Evolutionary conservation across 1,140 invertebrate species (phyloP).

Genomic region (Cotesia typhae): DNA sequence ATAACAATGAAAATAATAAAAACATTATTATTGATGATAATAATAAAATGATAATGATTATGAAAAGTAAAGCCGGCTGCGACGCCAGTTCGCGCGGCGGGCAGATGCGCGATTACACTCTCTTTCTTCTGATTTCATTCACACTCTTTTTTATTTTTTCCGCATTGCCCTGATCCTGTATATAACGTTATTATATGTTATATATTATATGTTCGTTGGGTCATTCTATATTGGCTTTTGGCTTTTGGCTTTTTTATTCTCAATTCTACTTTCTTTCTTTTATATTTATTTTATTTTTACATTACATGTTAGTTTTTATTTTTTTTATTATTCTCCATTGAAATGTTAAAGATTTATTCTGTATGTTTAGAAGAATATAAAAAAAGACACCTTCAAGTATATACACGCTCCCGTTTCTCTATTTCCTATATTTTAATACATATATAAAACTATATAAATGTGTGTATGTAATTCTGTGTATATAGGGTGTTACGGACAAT

Average conservation of each 20-base stretch:
- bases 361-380: neutral
- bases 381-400: conserved; percentile 1
- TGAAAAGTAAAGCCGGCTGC: conserved; percentile 38
- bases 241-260: no score
- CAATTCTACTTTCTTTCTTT: no score
- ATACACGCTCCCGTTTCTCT: no score
- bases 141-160: conserved; percentile 19
- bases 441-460: neutral
- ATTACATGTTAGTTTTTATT: neutral
- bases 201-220: neutral
- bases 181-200: no score
- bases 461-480: neutral
- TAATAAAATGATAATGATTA: conserved; percentile 39
- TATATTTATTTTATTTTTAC: no score
- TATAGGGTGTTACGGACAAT: conserved; percentile 21
- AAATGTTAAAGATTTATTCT: conserved; percentile 25
- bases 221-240: neutral
- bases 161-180: conserved; percentile 10
- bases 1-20: no score
- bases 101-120: conserved; percentile 34
- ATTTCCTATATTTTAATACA: neutral
- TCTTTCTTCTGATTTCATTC: conserved; percentile 22
- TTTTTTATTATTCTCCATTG: conserved; percentile 21
- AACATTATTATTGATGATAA: neutral
- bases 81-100: conserved; percentile 40